Conservation (phyloP, 2,888 invertebrate genomes). For the Agrotis clavis region DNA sequence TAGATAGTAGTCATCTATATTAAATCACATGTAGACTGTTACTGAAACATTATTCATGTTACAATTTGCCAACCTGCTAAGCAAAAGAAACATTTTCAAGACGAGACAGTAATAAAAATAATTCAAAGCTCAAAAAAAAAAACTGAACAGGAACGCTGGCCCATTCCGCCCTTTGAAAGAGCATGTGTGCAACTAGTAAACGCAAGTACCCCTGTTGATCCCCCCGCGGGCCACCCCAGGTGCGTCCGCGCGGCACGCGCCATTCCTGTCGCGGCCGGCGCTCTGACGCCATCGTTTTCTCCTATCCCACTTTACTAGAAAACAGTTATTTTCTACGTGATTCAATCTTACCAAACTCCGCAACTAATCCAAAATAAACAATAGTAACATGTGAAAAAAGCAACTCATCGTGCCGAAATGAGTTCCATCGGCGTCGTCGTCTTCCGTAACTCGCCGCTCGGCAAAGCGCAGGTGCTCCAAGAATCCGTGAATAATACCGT, state of each 20-base stretch:
- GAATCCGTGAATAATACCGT: slow-evolving; percentile 92
- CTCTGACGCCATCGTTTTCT: slow-evolving; percentile 85
- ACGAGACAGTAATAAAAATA: background rate
- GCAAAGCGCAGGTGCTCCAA: slow-evolving; percentile 92
- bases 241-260: slow-evolving; percentile 89
- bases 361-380: slow-evolving; percentile 79
- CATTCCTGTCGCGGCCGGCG: slow-evolving; percentile 89
- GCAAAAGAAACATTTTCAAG: background rate
- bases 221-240: slow-evolving; percentile 89
- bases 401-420: slow-evolving; percentile 85
- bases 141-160: slow-evolving; percentile 75
- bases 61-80: too few relatives aligned
- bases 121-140: background rate
- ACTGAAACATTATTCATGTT: too few relatives aligned
- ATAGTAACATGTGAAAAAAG: slow-evolving; percentile 84
- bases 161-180: slow-evolving; percentile 87
- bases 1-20: too few relatives aligned
- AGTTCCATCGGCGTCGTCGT: slow-evolving; percentile 91
- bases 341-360: slow-evolving; percentile 71
- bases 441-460: slow-evolving; percentile 91
- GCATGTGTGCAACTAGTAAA: slow-evolving; percentile 91
- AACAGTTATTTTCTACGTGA: slow-evolving; percentile 78
- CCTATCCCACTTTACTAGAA: slow-evolving; percentile 63
- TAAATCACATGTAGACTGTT: too few relatives aligned
- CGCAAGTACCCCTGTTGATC: slow-evolving; percentile 90